phyloP scores from a whole-genome alignment of 2,888 invertebrate species.

The Ichneumoninae sp. region DNA sequence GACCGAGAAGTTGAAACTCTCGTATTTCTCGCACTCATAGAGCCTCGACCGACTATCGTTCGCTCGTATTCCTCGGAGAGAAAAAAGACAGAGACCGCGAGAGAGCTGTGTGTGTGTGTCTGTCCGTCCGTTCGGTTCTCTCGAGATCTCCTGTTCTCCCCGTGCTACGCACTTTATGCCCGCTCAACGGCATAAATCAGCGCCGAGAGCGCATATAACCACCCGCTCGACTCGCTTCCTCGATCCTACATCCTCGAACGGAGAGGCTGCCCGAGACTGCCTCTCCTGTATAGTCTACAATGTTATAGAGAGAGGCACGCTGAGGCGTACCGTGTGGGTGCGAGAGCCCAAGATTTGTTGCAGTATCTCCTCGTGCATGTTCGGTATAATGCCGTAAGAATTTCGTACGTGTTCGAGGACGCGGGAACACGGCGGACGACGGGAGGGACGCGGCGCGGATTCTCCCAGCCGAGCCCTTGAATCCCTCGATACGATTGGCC shows the following conservation, averaged over 20 bases:
- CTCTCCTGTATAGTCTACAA: slow-evolving; percentile 53
- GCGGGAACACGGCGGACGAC: slow-evolving; percentile 56
- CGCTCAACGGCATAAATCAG: slow-evolving; percentile 78
- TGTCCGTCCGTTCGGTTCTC: slow-evolving; percentile 46
- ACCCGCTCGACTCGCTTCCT: slow-evolving; percentile 73
- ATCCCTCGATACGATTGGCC: slow-evolving; percentile 39
- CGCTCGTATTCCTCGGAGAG: slow-evolving; percentile 29
- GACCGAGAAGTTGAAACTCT: slow-evolving; percentile 3
- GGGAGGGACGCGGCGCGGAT: slow-evolving; percentile 29
- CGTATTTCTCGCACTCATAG: slow-evolving; percentile 31
- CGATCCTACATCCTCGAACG: slow-evolving; percentile 68
- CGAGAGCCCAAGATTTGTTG: slow-evolving; percentile 60
- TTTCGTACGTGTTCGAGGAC: slow-evolving; percentile 40
- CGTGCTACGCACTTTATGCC: slow-evolving; percentile 78
- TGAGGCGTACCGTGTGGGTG: slow-evolving; percentile 56
- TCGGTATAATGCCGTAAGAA: slow-evolving; percentile 63
- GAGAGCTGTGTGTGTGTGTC: slow-evolving; percentile 34
- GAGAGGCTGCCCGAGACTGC: slow-evolving; percentile 53
- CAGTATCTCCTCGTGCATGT: slow-evolving; percentile 59
- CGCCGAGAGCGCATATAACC: slow-evolving; percentile 74
- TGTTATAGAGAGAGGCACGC: slow-evolving; percentile 31
- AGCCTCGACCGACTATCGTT: slow-evolving; percentile 34
- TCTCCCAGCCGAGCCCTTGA: slow-evolving; percentile 30
- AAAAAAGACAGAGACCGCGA: neutral
- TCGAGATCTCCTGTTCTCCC: slow-evolving; percentile 69